A percentile compares a stretch with the other conserved stretches of the same genome.
Evolutionary conservation across 2,797 vertebrate genomes (phyloP).

Genomic region (Halcyon chelicuti): DNA sequence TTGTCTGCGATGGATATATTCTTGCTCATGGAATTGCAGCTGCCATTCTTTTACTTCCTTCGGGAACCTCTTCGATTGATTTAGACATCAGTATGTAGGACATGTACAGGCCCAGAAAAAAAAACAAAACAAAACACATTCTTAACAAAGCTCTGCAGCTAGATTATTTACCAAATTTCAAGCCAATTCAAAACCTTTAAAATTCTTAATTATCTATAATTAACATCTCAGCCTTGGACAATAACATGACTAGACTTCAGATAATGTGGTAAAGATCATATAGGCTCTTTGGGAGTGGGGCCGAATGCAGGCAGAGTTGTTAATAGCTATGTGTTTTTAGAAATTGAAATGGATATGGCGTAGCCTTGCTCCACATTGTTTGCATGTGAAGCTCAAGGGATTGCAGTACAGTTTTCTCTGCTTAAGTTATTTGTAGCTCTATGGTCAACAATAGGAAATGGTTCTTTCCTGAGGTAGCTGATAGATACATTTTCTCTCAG

Average conservation of each 20-base stretch:
- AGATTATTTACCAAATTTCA: constrained; percentile 13
- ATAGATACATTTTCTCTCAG: background rate
- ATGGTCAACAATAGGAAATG: background rate
- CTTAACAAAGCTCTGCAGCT: background rate
- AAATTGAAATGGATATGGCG: background rate
- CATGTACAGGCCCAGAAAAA: background rate
- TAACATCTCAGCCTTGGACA: background rate
- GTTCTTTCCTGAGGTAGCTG: background rate
- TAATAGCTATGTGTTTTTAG: background rate
- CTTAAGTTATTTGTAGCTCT: background rate
- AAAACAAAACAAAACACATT: background rate
- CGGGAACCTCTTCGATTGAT: background rate
- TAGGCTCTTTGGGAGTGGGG: background rate
- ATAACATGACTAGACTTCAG: background rate
- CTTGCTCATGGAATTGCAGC: background rate
- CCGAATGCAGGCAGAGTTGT: background rate
- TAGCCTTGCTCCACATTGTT: background rate
- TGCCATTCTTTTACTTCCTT: background rate
- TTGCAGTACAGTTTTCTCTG: background rate
- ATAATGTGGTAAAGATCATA: background rate
- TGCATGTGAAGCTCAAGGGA: background rate
- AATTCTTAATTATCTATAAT: background rate
- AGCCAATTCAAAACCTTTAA: constrained; percentile 8
- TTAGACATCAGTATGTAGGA: background rate
- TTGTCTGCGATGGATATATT: background rate